Conservation (phyloP, 2,113 vertebrate genomes). For the Serinus canaria region DNA sequence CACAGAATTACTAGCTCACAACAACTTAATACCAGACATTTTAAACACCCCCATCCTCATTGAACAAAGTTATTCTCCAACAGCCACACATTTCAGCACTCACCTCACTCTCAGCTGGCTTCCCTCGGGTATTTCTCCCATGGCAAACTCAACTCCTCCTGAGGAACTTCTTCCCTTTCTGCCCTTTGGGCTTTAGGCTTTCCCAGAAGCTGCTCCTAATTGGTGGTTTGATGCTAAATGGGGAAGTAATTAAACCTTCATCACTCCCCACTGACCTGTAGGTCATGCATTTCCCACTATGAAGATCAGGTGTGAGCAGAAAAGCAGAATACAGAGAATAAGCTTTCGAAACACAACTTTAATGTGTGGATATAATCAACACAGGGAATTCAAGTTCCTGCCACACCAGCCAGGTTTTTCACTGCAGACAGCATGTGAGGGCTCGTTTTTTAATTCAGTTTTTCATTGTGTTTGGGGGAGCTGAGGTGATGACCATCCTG, state of each 20-base stretch:
- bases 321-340: background rate
- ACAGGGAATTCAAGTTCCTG: background rate
- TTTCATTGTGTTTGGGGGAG: background rate
- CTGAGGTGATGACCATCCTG: background rate
- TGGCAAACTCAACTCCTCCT: background rate
- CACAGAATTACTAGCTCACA: background rate
- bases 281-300: background rate
- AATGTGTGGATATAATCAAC: background rate
- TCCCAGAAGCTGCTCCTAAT: slow-evolving; percentile 9
- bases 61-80: background rate
- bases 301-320: background rate
- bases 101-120: background rate
- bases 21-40: background rate
- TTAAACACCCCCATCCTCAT: background rate
- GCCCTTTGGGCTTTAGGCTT: background rate
- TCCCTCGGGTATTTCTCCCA: background rate
- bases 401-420: background rate
- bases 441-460: background rate
- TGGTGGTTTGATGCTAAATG: background rate
- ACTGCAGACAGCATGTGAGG: background rate
- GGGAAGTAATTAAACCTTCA: slow-evolving; percentile 16
- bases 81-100: background rate
- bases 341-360: background rate
- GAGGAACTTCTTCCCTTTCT: background rate
- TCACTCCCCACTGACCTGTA: background rate